A percentile compares a stretch with the other conserved stretches of the same genome.
phyloP scores from a whole-genome alignment of 2,113 vertebrate genomes.

The Echinops telfairi region DNA sequence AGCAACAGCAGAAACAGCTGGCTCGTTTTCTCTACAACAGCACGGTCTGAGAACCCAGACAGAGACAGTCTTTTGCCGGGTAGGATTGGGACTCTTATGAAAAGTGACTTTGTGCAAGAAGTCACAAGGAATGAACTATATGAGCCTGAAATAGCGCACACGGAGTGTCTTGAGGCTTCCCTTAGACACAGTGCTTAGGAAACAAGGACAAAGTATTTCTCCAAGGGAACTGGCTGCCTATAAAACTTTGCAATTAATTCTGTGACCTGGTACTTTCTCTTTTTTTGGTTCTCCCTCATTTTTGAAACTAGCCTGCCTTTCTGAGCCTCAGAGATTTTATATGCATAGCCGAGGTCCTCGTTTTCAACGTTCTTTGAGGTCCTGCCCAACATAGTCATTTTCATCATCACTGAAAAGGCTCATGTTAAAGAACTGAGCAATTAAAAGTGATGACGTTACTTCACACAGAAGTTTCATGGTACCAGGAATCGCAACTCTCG shows the following conservation, averaged over 20 bases:
- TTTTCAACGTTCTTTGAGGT: conserved; percentile 39
- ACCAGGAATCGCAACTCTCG: not conserved
- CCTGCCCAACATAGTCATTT: not conserved
- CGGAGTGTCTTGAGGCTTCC: not conserved
- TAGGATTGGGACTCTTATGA: not conserved
- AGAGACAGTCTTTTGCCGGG: not conserved
- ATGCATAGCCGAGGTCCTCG: not conserved
- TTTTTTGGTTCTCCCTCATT: not conserved
- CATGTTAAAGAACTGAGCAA: not conserved
- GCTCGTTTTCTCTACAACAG: too few species aligned
- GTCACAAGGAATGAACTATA: not conserved
- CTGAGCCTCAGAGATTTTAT: not conserved
- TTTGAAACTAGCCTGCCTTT: not conserved
- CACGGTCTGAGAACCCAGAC: too few species aligned
- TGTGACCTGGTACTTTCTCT: not conserved
- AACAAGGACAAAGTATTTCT: not conserved
- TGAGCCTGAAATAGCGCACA: not conserved
- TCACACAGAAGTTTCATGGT: not conserved
- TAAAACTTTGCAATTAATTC: not conserved
- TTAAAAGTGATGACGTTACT: not conserved
- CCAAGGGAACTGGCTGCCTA: not conserved
- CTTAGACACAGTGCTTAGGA: not conserved
- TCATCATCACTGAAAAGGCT: not conserved
- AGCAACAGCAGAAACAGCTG: too few species aligned
- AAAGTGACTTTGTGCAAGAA: conserved; percentile 4